A percentile compares a stretch with the other conserved stretches of the same genome.
phyloP scores from a whole-genome alignment of 2,797 vertebrate species.

The Anniella stebbinsi region DNA sequence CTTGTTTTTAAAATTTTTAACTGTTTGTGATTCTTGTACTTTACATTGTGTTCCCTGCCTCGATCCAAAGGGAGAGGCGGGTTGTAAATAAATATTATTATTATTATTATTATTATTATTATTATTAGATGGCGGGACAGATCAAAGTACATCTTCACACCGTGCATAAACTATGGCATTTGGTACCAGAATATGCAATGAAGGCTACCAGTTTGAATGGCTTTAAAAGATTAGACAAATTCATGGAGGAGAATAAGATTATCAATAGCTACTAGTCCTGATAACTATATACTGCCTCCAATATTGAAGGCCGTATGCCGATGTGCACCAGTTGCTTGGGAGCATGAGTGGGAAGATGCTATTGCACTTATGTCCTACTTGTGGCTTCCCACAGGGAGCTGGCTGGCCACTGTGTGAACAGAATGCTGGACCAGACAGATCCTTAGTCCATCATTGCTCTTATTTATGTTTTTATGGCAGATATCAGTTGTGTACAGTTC shows the following conservation, averaged over 20 bases:
- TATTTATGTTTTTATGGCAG: neutral
- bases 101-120: no score
- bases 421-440: neutral
- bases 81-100: no score
- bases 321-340: neutral
- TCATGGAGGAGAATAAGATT: neutral
- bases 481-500: slow-evolving; percentile 89
- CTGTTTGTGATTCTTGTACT: no score
- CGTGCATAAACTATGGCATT: neutral
- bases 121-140: slow-evolving; percentile 78
- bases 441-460: neutral
- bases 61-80: no score
- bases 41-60: no score
- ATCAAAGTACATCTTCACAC: neutral
- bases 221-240: neutral
- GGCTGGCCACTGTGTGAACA: neutral
- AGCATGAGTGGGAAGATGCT: neutral
- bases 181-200: no score
- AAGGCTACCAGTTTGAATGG: neutral
- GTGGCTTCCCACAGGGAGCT: neutral
- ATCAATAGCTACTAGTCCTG: neutral
- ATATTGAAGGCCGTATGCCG: neutral
- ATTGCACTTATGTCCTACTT: slow-evolving; percentile 60
- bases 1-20: no score
- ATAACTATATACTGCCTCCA: neutral